These are phyloP conservation scores for Chaitophorus viminalis DNA, from an alignment of 2,888 invertebrate species.

Conservation along the genomic window DNA sequence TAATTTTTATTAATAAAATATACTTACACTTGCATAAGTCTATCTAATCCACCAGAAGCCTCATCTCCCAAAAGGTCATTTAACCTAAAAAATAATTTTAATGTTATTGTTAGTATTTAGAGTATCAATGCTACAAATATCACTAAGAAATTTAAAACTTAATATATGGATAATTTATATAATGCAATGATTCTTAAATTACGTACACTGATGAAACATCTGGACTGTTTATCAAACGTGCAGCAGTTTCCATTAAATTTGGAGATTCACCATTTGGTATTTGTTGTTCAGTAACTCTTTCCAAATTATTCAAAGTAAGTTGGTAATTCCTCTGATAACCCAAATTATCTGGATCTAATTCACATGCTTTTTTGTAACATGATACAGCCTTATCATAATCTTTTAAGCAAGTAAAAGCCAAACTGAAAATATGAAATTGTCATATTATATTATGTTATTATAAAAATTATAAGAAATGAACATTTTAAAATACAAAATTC, in stretches of 20 bases:
- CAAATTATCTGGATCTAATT: conserved; percentile 81
- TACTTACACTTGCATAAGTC: conserved; percentile 57
- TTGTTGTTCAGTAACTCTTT: neutral
- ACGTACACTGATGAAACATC: conserved; percentile 48
- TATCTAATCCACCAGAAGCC: conserved; percentile 22
- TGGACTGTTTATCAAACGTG: conserved; percentile 38
- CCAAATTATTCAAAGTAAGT: conserved; percentile 43
- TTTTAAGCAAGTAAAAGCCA: conserved; percentile 86
- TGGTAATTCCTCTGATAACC: conserved; percentile 61
- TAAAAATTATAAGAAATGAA: too few relatives aligned
- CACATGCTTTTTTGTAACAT: conserved; percentile 87
- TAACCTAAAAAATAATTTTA: conserved; percentile 13
- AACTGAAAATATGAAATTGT: conserved; percentile 63
- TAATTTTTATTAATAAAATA: neutral
- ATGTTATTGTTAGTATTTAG: neutral
- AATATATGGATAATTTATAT: neutral
- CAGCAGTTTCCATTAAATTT: conserved; percentile 41
- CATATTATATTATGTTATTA: too few relatives aligned
- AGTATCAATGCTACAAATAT: neutral
- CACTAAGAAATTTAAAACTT: neutral
- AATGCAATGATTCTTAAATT: neutral
- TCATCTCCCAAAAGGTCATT: conserved; percentile 35
- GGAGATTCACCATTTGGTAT: conserved; percentile 31
- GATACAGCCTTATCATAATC: conserved; percentile 85
- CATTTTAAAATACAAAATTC: too few relatives aligned